Percentiles rank a stretch among this genome's conserved stretches.
Evolutionary conservation across 2,113 vertebrate species (phyloP).

Genomic region (Percina caprodes): DNA sequence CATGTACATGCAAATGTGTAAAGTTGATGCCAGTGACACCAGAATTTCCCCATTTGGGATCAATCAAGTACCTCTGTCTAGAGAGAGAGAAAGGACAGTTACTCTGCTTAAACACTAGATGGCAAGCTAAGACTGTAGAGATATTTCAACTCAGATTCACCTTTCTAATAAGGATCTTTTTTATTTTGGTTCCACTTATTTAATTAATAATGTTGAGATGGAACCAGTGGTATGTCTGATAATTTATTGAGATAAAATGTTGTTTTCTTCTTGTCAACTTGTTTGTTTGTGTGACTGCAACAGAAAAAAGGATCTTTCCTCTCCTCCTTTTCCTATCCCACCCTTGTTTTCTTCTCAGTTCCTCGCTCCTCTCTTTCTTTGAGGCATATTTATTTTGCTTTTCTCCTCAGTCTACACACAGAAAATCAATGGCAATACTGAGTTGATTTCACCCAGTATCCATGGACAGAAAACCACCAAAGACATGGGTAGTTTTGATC

Average conservation of each 20-base stretch:
- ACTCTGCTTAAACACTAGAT: conserved; percentile 37
- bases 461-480: not conserved
- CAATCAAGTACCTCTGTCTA: no score
- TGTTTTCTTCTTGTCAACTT: conserved; percentile 5
- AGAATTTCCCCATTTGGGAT: no score
- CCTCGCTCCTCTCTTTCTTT: not conserved
- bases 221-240: conserved; percentile 18
- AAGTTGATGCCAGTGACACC: no score
- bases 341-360: not conserved
- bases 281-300: not conserved
- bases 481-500: not conserved
- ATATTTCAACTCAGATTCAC: not conserved
- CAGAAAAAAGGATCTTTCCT: not conserved
- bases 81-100: not conserved
- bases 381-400: no score
- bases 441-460: not conserved
- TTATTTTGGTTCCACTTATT: conserved; percentile 38
- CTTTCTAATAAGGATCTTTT: not conserved
- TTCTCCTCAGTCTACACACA: not conserved
- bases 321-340: not conserved
- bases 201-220: conserved; percentile 14
- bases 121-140: conserved; percentile 28
- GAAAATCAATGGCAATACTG: no score
- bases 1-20: no score
- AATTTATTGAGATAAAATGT: conserved; percentile 36